Percentiles rank a stretch among this genome's conserved stretches.
These are phyloP conservation scores for Chunga burmeisteri DNA, from an alignment of 2,113 vertebrate species.

Conservation along the genomic window DNA sequence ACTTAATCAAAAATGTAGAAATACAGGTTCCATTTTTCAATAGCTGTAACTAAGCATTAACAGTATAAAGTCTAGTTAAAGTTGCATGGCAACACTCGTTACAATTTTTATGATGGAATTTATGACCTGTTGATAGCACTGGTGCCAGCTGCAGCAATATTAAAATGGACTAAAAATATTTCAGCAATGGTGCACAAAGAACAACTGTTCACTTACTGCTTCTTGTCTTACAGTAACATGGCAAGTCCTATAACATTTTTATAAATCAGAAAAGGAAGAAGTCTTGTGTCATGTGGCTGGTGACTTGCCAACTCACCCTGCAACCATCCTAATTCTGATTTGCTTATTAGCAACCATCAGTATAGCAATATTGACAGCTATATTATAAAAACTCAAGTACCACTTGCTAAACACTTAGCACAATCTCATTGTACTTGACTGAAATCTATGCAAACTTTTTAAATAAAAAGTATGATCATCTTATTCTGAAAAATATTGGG, in stretches of 20 bases:
- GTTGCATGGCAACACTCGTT: not conserved
- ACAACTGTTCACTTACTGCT: not conserved
- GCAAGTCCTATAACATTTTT: not conserved
- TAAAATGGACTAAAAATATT: not conserved
- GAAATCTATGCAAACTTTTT: not conserved
- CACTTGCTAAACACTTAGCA: not conserved
- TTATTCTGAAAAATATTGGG: not conserved
- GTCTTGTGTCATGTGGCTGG: not conserved
- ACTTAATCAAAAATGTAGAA: not conserved
- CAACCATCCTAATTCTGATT: not conserved
- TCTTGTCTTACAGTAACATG: not conserved
- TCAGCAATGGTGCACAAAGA: not conserved
- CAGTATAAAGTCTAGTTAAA: not conserved
- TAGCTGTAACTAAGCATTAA: not conserved
- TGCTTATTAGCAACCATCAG: not conserved
- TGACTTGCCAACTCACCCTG: not conserved
- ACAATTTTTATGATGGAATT: not conserved
- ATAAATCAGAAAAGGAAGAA: not conserved
- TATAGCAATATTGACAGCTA: not conserved
- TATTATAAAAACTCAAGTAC: not conserved
- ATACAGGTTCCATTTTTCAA: not conserved
- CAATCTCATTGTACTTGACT: not conserved
- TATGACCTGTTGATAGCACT: not conserved
- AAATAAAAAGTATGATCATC: not conserved
- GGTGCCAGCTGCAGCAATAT: not conserved